Conservation (phyloP, 2,113 vertebrate species). For the Ornithorhynchus anatinus region DNA sequence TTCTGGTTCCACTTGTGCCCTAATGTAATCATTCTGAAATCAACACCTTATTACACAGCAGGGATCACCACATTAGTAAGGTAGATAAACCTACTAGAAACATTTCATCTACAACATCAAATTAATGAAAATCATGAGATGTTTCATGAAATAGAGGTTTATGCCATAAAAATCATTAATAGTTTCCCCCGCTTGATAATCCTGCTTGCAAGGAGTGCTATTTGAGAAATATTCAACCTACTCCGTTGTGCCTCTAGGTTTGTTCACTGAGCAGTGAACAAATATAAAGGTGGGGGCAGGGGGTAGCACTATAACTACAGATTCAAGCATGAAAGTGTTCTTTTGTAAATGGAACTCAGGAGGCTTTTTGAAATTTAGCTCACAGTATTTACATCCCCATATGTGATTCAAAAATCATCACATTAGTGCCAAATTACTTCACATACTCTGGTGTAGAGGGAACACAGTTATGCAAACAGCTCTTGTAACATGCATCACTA, state of each 20-base stretch:
- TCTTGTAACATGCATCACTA: too few relatives aligned
- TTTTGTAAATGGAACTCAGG: neutral
- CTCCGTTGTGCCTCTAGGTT: neutral
- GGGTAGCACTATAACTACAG: neutral
- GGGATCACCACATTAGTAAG: slow-evolving; percentile 1
- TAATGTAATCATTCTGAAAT: neutral
- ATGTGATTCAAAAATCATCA: too few relatives aligned
- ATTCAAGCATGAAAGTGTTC: neutral
- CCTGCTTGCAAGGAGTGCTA: neutral
- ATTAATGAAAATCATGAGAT: slow-evolving; percentile 33
- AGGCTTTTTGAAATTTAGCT: neutral
- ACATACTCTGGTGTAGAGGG: too few relatives aligned
- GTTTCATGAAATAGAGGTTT: slow-evolving; percentile 6
- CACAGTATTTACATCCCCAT: too few relatives aligned
- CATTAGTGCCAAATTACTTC: too few relatives aligned
- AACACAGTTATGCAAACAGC: too few relatives aligned
- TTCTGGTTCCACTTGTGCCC: neutral
- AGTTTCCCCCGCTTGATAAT: too few relatives aligned
- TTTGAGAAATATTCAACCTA: neutral
- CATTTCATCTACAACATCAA: slow-evolving; percentile 11
- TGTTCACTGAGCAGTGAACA: neutral
- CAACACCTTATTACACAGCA: neutral
- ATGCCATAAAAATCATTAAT: too few relatives aligned
- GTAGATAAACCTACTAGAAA: slow-evolving; percentile 26
- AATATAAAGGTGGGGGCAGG: neutral